A percentile compares a stretch with the other conserved stretches of the same genome.
These are phyloP conservation scores for Ypsolopha sequella DNA, from an alignment of 2,888 invertebrate species.

Conservation along the genomic window DNA sequence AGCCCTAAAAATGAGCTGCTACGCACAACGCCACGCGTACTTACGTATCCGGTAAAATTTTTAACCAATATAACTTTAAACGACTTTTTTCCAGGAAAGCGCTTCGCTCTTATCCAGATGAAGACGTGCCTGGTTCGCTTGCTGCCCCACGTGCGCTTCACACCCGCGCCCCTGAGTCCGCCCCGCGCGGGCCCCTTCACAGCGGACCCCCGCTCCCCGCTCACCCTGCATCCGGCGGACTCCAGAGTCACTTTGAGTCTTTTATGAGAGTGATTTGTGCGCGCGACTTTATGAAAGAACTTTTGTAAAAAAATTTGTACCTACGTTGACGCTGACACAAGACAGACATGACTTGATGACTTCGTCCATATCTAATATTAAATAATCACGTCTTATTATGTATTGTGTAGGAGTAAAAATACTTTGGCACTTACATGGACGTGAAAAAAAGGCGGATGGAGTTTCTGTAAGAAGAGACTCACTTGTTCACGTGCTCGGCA, in stretches of 20 bases:
- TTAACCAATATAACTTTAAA: neutral
- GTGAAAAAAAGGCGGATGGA: no score
- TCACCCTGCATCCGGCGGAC: conserved; percentile 49
- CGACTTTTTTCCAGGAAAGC: conserved; percentile 34
- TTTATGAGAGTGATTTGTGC: conserved; percentile 28
- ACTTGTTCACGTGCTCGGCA: no score
- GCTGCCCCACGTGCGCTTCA: conserved; percentile 26
- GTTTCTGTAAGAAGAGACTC: no score
- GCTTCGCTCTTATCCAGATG: conserved; percentile 61
- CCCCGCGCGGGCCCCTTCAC: conserved; percentile 33
- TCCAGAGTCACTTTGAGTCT: conserved; percentile 38
- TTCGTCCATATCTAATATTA: no score
- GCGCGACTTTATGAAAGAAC: neutral
- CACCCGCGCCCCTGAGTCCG: conserved; percentile 17
- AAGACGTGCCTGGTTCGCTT: conserved; percentile 48
- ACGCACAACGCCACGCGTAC: no score
- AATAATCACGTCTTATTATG: no score
- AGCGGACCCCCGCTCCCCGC: conserved; percentile 47
- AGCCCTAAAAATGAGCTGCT: no score
- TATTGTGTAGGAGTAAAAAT: no score
- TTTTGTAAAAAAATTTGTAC: neutral
- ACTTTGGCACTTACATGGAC: no score
- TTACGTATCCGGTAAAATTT: no score
- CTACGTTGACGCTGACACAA: neutral
- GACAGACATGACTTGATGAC: no score